Base-by-base conservation (phyloP, 2,797 vertebrate species). In the Anisognathus igniventris region DNA sequence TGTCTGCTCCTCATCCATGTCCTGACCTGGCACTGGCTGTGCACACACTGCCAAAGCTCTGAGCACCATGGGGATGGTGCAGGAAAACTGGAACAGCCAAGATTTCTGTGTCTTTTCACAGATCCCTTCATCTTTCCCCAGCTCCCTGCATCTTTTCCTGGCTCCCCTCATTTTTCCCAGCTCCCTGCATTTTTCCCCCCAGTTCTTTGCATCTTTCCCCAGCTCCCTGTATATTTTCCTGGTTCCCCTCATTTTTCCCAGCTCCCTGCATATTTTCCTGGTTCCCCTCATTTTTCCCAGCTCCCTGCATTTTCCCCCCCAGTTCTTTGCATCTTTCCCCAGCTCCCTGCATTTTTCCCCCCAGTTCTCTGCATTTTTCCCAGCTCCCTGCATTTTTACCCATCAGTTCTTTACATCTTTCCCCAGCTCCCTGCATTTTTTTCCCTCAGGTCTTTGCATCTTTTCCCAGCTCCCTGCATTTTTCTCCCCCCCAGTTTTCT, bases 21-120 rank as follows among this genome's bases (percentile, higher is more conserved):
- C 85, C 70, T 40, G 8, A 19, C 62, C 64, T 57, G 67, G 73
- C 77, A 10, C 62, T 3, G 2, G 30, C 22, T 0, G 0, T 35
- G 82, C 8, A 1, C 70, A 0, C 5, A 0, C 7, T 23, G 74
- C 86, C 85, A 57, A 4, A 87, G 33, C 5, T 1, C 60, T 33
- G 1, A 39, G 68, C 50, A 13, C 5, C 0, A 5, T 5, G 60
- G 25, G 45, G 35, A 25, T 2, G 21, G 6, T 7, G 66, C 80
- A 71, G 70, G 35, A 75, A 65, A 91, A 35, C 21, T 14, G 35
- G 7, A 39, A 22, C 28, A 37, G 51, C 28, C 47, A 21, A 53
- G 24, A 37, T 79, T 31, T 19, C 66, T 57, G 18, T 15, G 2
- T 16, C 48, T 21, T 33, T 27, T 3, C 39, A 28, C 8, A 15